Percentiles rank a stretch among this genome's conserved stretches.
phyloP scores from a whole-genome alignment of 2,888 invertebrate genomes.

The Apeira syringaria region DNA sequence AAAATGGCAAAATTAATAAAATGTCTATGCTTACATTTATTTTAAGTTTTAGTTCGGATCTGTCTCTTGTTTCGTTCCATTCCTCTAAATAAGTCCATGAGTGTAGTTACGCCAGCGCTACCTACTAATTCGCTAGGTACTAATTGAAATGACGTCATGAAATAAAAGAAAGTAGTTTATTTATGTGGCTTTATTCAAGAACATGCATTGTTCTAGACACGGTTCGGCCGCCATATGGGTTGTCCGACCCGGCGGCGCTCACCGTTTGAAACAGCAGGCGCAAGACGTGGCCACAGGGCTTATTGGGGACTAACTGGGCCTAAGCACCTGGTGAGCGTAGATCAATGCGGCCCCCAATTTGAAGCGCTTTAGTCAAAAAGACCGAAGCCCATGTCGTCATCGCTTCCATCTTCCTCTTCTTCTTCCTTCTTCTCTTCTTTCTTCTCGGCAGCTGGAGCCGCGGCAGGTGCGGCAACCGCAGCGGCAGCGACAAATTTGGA shows the following conservation, averaged over 20 bases:
- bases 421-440: conserved; percentile 90
- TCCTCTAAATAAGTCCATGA: too few relatives aligned
- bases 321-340: conserved; percentile 20
- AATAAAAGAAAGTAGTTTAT: conserved; percentile 6
- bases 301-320: neutral
- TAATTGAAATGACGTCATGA: neutral
- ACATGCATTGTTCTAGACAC: conserved; percentile 40
- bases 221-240: conserved; percentile 71
- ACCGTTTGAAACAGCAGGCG: conserved; percentile 37
- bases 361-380: conserved; percentile 89
- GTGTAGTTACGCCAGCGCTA: too few relatives aligned
- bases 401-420: conserved; percentile 91
- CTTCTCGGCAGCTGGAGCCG: conserved; percentile 84
- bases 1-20: too few relatives aligned
- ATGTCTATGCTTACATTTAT: too few relatives aligned
- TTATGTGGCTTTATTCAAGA: conserved; percentile 60
- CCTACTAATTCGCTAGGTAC: too few relatives aligned
- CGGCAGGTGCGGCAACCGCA: conserved; percentile 86
- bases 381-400: conserved; percentile 99
- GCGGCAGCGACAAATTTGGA: conserved; percentile 92
- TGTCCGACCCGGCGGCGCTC: conserved; percentile 74
- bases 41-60: too few relatives aligned
- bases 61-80: too few relatives aligned
- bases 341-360: conserved; percentile 21
- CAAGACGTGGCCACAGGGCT: conserved; percentile 39